Conservation (phyloP, 92 coral and sea anemone species). For the Porites lobata region DNA sequence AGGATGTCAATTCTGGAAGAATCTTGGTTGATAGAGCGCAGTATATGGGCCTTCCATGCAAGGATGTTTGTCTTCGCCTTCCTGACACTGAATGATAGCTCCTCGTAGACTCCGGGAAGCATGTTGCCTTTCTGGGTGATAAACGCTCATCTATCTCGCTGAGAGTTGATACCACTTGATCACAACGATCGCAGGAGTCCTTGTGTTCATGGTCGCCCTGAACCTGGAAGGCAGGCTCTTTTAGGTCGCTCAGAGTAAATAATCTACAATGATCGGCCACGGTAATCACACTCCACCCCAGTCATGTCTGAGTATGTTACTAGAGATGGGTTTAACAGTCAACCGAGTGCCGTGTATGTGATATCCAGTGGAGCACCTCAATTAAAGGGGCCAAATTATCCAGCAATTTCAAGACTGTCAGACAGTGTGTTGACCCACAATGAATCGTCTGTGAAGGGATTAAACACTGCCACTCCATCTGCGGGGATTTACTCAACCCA, state of each 20-base stretch:
- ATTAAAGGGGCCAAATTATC: not conserved
- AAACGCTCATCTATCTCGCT: slow-evolving; percentile 20
- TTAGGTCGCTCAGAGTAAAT: too few species aligned
- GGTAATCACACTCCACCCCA: slow-evolving; percentile 9
- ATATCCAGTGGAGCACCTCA: not conserved
- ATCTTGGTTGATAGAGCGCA: slow-evolving; percentile 36
- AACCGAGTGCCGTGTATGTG: not conserved
- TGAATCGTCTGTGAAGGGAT: not conserved
- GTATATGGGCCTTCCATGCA: slow-evolving; percentile 32
- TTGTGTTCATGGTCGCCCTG: slow-evolving; percentile 2
- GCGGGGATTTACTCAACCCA: not conserved
- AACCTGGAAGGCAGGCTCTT: too few species aligned
- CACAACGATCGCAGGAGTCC: slow-evolving; percentile 27
- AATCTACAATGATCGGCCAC: too few species aligned
- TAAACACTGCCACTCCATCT: not conserved
- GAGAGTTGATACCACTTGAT: slow-evolving; percentile 1
- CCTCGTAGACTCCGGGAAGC: slow-evolving; percentile 17
- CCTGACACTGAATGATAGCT: slow-evolving; percentile 33
- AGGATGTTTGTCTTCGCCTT: slow-evolving; percentile 35
- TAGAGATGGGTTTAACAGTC: not conserved
- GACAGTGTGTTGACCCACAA: too few species aligned
- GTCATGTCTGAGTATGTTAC: not conserved
- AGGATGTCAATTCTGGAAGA: slow-evolving; percentile 22
- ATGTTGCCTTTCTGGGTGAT: slow-evolving; percentile 20
- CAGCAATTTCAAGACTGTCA: too few species aligned